A percentile compares a stretch with the other conserved stretches of the same genome.
Evolutionary conservation across 1,140 invertebrate species (phyloP).

Genomic region (Hylyphantes graminicola): DNA sequence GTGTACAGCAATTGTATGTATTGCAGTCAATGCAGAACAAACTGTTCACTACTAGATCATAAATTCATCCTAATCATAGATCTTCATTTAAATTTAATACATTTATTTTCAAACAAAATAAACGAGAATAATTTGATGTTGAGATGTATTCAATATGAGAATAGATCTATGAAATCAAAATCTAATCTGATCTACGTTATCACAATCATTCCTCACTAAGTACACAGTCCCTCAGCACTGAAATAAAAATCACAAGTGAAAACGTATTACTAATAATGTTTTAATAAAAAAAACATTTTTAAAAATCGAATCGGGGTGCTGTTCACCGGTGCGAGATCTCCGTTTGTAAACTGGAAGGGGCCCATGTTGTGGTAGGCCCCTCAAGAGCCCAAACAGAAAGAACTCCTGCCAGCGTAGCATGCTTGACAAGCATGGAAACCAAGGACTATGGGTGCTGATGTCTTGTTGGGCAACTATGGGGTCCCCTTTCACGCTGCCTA

Average conservation of each 20-base stretch:
- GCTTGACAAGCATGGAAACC: slow-evolving; percentile 56
- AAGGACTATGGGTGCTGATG: slow-evolving; percentile 55
- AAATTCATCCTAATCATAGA: too few species aligned
- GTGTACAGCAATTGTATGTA: too few species aligned
- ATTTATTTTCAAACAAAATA: too few species aligned
- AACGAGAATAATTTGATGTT: too few species aligned
- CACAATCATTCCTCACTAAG: not conserved
- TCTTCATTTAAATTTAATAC: too few species aligned
- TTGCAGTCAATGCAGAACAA: too few species aligned
- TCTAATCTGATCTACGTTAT: not conserved
- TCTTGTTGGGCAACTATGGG: slow-evolving; percentile 58
- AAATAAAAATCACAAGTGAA: not conserved
- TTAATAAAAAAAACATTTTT: slow-evolving; percentile 12
- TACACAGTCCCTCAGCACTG: not conserved
- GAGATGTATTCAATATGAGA: too few species aligned
- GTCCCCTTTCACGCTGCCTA: slow-evolving; percentile 7
- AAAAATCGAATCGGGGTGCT: slow-evolving; percentile 32
- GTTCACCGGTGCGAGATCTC: slow-evolving; percentile 1
- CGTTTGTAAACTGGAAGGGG: slow-evolving; percentile 24
- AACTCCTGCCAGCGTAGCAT: slow-evolving; percentile 49
- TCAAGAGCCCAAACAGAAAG: slow-evolving; percentile 41
- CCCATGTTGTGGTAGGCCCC: slow-evolving; percentile 48
- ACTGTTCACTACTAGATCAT: too few species aligned
- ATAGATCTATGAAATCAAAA: not conserved
- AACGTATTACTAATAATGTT: not conserved